Percentiles rank a stretch among this genome's conserved stretches.
These are phyloP conservation scores for Agonum fuliginosum DNA, from an alignment of 2,888 invertebrate species.

Conservation along the genomic window DNA sequence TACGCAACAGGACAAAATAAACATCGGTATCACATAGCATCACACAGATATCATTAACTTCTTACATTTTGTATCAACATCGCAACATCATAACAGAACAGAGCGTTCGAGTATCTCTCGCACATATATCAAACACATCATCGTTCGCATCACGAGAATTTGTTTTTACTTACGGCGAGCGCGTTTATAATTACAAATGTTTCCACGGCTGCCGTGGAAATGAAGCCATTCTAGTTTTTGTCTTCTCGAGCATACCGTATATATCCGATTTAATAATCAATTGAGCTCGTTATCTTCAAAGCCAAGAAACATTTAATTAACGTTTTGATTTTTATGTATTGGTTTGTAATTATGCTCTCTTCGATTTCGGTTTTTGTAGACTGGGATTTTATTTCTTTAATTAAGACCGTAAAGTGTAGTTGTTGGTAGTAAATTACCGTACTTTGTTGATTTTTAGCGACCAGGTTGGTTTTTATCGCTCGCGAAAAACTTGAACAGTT, in stretches of 20 bases:
- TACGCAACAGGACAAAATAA: not conserved
- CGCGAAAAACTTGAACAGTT: constrained; percentile 38
- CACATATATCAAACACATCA: constrained; percentile 48
- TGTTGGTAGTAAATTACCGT: constrained; percentile 41
- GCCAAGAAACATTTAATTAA: constrained; percentile 49
- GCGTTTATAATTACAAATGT: constrained; percentile 54
- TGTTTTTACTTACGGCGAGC: constrained; percentile 38
- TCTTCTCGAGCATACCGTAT: constrained; percentile 45
- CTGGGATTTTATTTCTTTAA: constrained; percentile 37
- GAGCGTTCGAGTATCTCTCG: constrained; percentile 18
- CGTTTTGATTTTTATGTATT: constrained; percentile 54
- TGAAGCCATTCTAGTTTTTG: constrained; percentile 51
- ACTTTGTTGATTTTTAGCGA: constrained; percentile 24
- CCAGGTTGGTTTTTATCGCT: not conserved
- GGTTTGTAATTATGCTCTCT: constrained; percentile 47
- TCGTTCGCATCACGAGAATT: no score
- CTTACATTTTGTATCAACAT: constrained; percentile 39
- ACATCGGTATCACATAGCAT: constrained; percentile 41
- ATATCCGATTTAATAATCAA: constrained; percentile 52
- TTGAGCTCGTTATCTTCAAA: constrained; percentile 44
- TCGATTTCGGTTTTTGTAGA: constrained; percentile 43
- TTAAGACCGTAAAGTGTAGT: constrained; percentile 42
- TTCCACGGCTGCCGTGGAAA: constrained; percentile 51
- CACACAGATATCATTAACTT: constrained; percentile 47
- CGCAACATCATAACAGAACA: not conserved